Evolutionary conservation across 2,797 vertebrate species (phyloP), one percentile per base, ranked within the genome.

Genomic region (Macroramphosus scolopax): DNA sequence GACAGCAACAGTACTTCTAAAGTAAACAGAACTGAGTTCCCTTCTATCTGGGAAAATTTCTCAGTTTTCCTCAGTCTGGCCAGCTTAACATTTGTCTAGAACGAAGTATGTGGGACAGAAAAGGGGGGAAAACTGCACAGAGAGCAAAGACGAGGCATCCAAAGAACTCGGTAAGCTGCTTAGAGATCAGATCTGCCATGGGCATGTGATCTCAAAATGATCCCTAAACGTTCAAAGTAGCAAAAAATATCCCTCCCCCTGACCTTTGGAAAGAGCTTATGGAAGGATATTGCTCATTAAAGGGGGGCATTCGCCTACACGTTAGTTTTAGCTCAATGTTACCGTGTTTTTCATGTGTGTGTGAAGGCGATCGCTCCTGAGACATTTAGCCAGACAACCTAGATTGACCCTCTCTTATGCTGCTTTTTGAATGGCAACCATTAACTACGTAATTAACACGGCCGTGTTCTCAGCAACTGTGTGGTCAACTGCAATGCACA

Each of bases 101-200:
- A 39, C 55, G 38, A 59, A 67, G 46, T 46, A 51, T 72, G 62
- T 63, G 52, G 32, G 53, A 52, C 67, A 46, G 29, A 68, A 59
- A 51, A 13, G 13, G 10, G 29, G n/a, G 48, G 70, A 65, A 83
- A 71, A 52, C 37, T 63, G 31, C 49, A 46, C 54, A 72, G 63
- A 81, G 71, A 79, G 72, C 64, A 75, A 80, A 81, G 78, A 81
- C 75, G 40, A 88, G 84, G 87, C 88, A 90, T 91, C 77, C 78
- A 80, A 91, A 80, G 88, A 90, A 89, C 89, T 90, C 82, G 5
- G 68, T 91, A 90, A 91, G 89, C 89, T 73, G 83, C 88, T 92
- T 90, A 90, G 63, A 79, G 68, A 84, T 80, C 79, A 71, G 83
- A 85, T 88, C 87, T 79, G 75, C 79, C 62, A 61, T 52, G 68